Base-by-base conservation (phyloP, 2,888 invertebrate species). In the Ochropacha duplaris region DNA sequence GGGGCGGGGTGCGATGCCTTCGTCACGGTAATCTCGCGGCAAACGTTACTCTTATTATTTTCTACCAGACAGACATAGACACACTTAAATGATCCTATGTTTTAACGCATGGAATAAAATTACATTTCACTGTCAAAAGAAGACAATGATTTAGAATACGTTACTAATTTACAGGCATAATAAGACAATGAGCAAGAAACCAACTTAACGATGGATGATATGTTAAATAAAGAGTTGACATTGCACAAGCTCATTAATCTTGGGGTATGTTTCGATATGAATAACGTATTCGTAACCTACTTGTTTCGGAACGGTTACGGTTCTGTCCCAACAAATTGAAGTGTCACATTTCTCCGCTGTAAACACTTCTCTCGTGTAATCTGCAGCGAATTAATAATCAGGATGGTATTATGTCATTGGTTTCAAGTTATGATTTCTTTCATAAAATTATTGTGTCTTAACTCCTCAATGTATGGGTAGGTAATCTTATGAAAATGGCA, bases 161-260 rank as follows among this genome's bases (percentile, higher is more conserved):
- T 74, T 74, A 72, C 71, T 68, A 71, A 74, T 71, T 50, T 67
- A 62, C 60, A 57, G 66, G 65, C 66, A 62, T 65, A 63, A 67
- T 67, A 44, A 67, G 54, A 69, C 62, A 72, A 73, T 69, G 68
- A 68, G 78, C 68, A 66, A 76, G 66, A 68, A 69, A 64, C 64
- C 59, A 63, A 63, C 58, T 50, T 62, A 62, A 63, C 57, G 67
- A 64, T 55, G 64, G 70, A 76, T 73, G 77, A 31, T 82, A 81
- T 82, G 85, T 84, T 78, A 81, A 83, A 84, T 83, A 79, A 84
- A 80, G 76, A 67, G 83, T 82, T 83, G 84, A 82, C 80, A 82
- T 76, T 72, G 62, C 68, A 73, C 74, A 69, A 59, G 68, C 66
- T 79, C 83, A 88, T 87, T 83, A 81, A 84, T 87, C 84, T 84